Base-by-base conservation (phyloP, 2,113 vertebrate genomes). In the Platichthys flesus region DNA sequence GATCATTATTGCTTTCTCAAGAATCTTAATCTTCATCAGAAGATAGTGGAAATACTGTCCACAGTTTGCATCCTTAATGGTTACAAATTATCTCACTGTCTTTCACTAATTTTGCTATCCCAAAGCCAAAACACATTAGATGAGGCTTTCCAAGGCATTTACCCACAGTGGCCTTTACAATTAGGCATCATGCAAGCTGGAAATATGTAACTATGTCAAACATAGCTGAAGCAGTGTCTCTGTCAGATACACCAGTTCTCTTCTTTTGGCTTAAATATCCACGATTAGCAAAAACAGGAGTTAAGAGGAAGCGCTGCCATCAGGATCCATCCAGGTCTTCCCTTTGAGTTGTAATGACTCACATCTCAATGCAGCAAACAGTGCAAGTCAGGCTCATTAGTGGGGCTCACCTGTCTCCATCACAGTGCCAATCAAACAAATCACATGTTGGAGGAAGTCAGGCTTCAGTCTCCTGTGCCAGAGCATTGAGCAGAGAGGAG, bases 361-460 rank as follows among this genome's bases (percentile, higher is more conserved):
- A 81, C 65, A 28, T 60, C 82, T 76, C 82, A 57, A 66, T 57
- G 66, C 62, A 65, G 59, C 76, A 69, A 74, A 64, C 35, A 42
- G 61, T 70, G 71, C 76, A 73, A 54, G 83, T 86, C 76, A 78
- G 58, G 62, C 61, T 83, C 74, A 88, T 88, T 87, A 87, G 74
- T 67, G 7, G 42, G 62, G 68, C 86, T 88, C 86, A 91, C 83
- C 83, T 91, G 87, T 85, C 85, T 76, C 26, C 69, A 75, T 73
- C 23, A 35, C 59, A 60, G 78, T 85, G 84, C 75, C 85, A 88
- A 20, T n/a, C 26, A 20, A 28, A 69, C 59, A 69, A 56, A 56
- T 76, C 60, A 69, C 4, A 15, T 28, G 21, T 16, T 68, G 56
- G 61, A 67, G 61, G 57, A 83, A 73, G 51, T 60, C 57, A 51